Percentiles rank a stretch among this genome's conserved stretches.
Evolutionary conservation across 2,888 invertebrate species (phyloP).

Genomic region (Polyploca ridens): DNA sequence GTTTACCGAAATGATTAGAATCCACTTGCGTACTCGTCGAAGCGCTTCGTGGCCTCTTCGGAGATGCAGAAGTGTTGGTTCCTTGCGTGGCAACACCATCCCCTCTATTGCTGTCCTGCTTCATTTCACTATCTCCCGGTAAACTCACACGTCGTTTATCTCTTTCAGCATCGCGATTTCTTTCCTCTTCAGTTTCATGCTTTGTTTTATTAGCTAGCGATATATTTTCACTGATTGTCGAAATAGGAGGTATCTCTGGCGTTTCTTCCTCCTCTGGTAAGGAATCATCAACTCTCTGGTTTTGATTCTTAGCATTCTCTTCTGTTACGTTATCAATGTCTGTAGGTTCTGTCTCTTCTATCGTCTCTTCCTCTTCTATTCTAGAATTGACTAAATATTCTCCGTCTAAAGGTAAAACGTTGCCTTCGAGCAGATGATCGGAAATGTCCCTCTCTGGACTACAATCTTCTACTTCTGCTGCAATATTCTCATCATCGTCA

Average conservation of each 20-base stretch:
- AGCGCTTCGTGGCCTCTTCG: slow-evolving; percentile 90
- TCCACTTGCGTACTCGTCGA: slow-evolving; percentile 94
- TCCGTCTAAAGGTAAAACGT: slow-evolving; percentile 75
- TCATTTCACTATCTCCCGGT: slow-evolving; percentile 81
- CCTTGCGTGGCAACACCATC: slow-evolving; percentile 70
- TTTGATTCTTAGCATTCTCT: slow-evolving; percentile 71
- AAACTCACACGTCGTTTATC: slow-evolving; percentile 86
- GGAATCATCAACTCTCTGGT: slow-evolving; percentile 57
- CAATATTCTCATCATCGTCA: slow-evolving; percentile 43
- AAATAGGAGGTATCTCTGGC: slow-evolving; percentile 88
- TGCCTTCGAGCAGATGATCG: slow-evolving; percentile 72
- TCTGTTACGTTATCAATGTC: slow-evolving; percentile 48
- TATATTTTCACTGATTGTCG: slow-evolving; percentile 90
- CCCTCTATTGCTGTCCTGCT: slow-evolving; percentile 69
- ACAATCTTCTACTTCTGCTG: slow-evolving; percentile 28
- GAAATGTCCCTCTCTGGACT: slow-evolving; percentile 65
- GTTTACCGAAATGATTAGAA: slow-evolving; percentile 92
- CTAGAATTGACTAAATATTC: slow-evolving; percentile 72
- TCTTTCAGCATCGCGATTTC: slow-evolving; percentile 70
- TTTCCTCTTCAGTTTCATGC: slow-evolving; percentile 65
- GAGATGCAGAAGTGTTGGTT: slow-evolving; percentile 81
- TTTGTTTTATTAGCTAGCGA: slow-evolving; percentile 75
- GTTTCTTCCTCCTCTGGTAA: slow-evolving; percentile 65
- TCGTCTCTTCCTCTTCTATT: slow-evolving; percentile 43
- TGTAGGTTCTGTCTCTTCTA: slow-evolving; percentile 45